Evolutionary conservation across 2,888 invertebrate genomes (phyloP), one percentile per base, ranked within the genome.

Genomic region (Heliconius ismenius): DNA sequence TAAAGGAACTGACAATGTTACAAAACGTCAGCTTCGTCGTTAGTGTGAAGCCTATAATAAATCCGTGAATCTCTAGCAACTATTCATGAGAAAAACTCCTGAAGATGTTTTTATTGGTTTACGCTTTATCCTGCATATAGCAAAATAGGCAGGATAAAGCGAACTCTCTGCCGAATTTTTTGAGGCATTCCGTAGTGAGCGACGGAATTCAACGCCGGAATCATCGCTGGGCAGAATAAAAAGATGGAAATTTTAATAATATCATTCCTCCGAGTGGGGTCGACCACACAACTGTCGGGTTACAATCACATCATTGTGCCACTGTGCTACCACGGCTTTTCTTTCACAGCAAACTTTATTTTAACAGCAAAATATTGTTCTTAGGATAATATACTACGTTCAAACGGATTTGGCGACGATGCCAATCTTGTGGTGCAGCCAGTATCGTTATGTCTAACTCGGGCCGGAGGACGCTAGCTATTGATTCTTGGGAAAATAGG

Each of bases 81-180:
- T 87, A 89, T 90, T 89, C 90, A 90, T 89, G 85, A 88, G 86
- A 85, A 88, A 86, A 87, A 86, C 90, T 90, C 86, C 87, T 84
- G 85, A 87, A 79, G 83, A 85, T 10, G n/a, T 58, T 58, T 10
- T 58, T 58, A n/a, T 58, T 11, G n/a, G n/a, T 11, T 58, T n/a
- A 58, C 58, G 21, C 3, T 58, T 10, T n/a, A 3, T 58, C 58
- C 21, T 4, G 58, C 11, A 58, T n/a, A 11, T n/a, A n/a, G 58
- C n/a, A n/a, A 11, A 1, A 1, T 4, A 58, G 3, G 11, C 54
- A 54, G 21, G 7, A n/a, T 1, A 10, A n/a, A 58, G 3, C 10
- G 3, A 3, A 10, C 58, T 1, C 0, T n/a, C n/a, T 11, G 3
- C 58, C 10, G 3, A n/a, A 58, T 1, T n/a, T n/a, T n/a, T n/a